Conservation (phyloP, 2,113 vertebrate genomes). For the Pyxicephalus adspersus region DNA sequence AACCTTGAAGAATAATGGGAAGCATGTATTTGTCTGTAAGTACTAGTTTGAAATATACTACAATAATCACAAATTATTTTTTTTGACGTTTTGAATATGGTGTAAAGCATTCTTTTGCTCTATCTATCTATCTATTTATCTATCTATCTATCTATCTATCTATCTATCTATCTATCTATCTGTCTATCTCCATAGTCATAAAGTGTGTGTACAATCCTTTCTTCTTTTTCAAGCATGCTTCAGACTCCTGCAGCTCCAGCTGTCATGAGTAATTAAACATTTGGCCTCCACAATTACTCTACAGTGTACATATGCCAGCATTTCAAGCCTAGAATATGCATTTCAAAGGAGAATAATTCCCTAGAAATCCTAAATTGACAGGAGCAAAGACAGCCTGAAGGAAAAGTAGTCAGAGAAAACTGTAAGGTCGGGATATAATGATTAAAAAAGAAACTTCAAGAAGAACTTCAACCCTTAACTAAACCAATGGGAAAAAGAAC, state of each 20-base stretch:
- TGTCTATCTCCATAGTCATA: slow-evolving; percentile 8
- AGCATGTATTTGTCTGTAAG: too few species aligned
- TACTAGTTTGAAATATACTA: too few species aligned
- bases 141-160: slow-evolving; percentile 17
- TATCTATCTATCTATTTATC: slow-evolving; percentile 21
- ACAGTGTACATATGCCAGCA: slow-evolving; percentile 93
- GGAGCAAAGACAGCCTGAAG: slow-evolving; percentile 85
- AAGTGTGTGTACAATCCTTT: slow-evolving; percentile 68
- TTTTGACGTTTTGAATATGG: too few species aligned
- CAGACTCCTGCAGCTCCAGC: slow-evolving; percentile 91
- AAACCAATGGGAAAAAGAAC: slow-evolving; percentile 83
- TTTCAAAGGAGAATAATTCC: slow-evolving; percentile 94
- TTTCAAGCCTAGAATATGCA: slow-evolving; percentile 90
- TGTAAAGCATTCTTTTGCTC: too few species aligned
- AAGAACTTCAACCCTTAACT: slow-evolving; percentile 83
- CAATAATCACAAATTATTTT: too few species aligned
- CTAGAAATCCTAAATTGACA: slow-evolving; percentile 94
- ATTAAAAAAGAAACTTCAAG: slow-evolving; percentile 90
- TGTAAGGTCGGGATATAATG: slow-evolving; percentile 88
- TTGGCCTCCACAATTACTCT: slow-evolving; percentile 96
- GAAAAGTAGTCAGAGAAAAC: slow-evolving; percentile 84
- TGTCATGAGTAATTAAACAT: slow-evolving; percentile 99
- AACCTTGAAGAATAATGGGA: too few species aligned
- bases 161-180: slow-evolving; percentile 21
- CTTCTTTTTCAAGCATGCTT: slow-evolving; percentile 82